A percentile compares a stretch with the other conserved stretches of the same genome.
Evolutionary conservation across 2,797 vertebrate genomes (phyloP).

Genomic region (Pogoniulus pusillus): DNA sequence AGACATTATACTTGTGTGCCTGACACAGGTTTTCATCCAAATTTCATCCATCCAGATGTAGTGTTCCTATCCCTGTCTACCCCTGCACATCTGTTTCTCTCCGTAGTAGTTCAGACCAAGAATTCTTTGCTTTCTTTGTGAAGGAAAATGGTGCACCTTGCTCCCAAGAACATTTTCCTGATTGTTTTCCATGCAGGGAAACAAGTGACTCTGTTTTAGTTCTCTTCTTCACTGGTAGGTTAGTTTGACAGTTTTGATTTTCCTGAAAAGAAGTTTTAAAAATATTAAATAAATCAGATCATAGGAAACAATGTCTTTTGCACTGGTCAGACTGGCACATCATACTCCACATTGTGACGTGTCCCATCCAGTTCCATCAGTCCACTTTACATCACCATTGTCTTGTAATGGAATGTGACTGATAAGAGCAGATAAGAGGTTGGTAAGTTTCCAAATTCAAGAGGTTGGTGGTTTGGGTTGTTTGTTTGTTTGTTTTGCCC

Average conservation of each 20-base stretch:
- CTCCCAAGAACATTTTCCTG: background rate
- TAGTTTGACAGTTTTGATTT: background rate
- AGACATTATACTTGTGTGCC: background rate
- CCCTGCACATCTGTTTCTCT: background rate
- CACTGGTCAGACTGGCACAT: background rate
- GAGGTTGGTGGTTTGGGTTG: background rate
- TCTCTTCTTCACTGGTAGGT: background rate
- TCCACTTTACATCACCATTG: background rate
- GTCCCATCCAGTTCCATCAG: background rate
- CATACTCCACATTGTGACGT: background rate
- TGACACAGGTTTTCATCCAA: conserved; percentile 20
- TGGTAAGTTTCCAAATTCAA: conserved; percentile 18
- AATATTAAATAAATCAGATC: background rate
- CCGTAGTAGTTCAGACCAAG: background rate
- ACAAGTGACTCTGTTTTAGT: background rate
- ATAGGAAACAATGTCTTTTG: background rate
- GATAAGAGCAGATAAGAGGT: background rate
- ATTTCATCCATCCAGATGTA: background rate
- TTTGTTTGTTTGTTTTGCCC: background rate
- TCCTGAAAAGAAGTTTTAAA: background rate
- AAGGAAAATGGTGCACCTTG: background rate
- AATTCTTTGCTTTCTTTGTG: background rate
- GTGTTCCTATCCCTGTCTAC: background rate
- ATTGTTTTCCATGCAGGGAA: background rate
- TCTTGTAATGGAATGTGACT: background rate